Evolutionary conservation across 2,888 invertebrate genomes (phyloP).

Genomic region (Diarsia rubi): DNA sequence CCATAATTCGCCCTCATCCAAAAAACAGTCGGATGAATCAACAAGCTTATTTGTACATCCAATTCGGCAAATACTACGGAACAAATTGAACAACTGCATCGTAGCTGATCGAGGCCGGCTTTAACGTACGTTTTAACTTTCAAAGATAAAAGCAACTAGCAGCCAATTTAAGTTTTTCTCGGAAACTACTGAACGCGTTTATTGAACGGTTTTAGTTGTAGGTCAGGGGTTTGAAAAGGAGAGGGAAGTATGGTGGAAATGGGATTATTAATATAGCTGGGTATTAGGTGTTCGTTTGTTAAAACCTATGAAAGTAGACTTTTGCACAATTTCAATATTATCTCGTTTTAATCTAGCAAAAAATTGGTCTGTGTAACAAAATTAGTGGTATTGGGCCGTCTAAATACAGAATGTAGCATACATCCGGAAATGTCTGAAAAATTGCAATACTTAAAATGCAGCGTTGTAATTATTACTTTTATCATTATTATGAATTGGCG

Average conservation of each 20-base stretch:
- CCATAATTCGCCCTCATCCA: not conserved
- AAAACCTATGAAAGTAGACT: not conserved
- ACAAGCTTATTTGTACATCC: conserved; percentile 33
- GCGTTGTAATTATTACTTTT: too few relatives aligned
- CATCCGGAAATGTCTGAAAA: too few relatives aligned
- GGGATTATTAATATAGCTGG: too few relatives aligned
- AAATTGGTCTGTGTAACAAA: not conserved
- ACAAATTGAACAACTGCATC: conserved; percentile 47
- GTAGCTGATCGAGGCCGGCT: conserved; percentile 39
- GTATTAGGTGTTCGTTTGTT: not conserved
- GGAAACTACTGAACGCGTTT: conserved; percentile 33
- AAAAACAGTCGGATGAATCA: not conserved
- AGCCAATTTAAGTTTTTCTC: conserved; percentile 86
- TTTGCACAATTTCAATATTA: not conserved
- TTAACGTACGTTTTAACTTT: conserved; percentile 72
- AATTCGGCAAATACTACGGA: conserved; percentile 31
- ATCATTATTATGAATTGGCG: not conserved
- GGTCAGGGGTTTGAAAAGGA: conserved; percentile 1
- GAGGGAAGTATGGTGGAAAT: not conserved
- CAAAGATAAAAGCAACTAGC: conserved; percentile 82
- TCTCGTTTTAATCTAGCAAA: not conserved
- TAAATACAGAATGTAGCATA: not conserved
- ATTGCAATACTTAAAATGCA: too few relatives aligned
- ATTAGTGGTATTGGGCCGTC: too few relatives aligned
- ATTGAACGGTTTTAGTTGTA: conserved; percentile 15